Percentiles rank a stretch among this genome's conserved stretches.
Evolutionary conservation across 1,140 invertebrate species (phyloP).

Genomic region (Lordiphosa mommai): DNA sequence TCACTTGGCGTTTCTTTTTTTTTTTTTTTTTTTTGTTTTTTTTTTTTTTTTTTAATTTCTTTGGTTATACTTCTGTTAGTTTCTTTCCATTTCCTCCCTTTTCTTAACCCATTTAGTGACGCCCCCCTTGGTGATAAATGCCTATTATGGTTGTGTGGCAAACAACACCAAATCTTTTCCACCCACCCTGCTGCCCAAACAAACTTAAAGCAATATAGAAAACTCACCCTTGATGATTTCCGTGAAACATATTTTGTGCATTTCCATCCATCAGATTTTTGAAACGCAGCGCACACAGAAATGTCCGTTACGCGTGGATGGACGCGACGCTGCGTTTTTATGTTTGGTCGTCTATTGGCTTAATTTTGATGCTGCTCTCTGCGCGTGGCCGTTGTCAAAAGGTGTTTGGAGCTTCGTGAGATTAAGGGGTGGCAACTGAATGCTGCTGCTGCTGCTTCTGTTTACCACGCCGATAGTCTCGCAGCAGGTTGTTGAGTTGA

Average conservation of each 20-base stretch:
- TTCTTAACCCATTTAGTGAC: too few relatives aligned
- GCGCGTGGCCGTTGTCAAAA: constrained; percentile 54
- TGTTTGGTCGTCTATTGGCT: constrained; percentile 60
- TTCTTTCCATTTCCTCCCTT: too few relatives aligned
- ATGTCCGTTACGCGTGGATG: constrained; percentile 69
- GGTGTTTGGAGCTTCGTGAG: background rate
- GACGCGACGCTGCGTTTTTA: constrained; percentile 67
- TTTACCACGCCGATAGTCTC: constrained; percentile 7
- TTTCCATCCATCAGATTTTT: constrained; percentile 80
- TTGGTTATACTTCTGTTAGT: too few relatives aligned
- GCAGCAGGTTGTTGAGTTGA: constrained; percentile 11
- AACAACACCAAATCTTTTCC: too few relatives aligned
- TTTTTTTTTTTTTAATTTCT: too few relatives aligned
- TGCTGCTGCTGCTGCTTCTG: constrained; percentile 1
- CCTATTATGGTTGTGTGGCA: too few relatives aligned
- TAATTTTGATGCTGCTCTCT: constrained; percentile 74
- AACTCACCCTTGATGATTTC: constrained; percentile 80
- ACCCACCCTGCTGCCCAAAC: too few relatives aligned
- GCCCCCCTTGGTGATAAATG: too few relatives aligned
- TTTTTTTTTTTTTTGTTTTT: too few relatives aligned
- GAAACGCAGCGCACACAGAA: constrained; percentile 66
- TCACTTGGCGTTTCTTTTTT: too few relatives aligned
- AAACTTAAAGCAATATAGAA: constrained; percentile 2
- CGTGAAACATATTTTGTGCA: constrained; percentile 80
- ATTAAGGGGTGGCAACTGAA: background rate